These are phyloP conservation scores for Oriolus oriolus DNA, from an alignment of 2,113 vertebrate species.

Conservation along the genomic window DNA sequence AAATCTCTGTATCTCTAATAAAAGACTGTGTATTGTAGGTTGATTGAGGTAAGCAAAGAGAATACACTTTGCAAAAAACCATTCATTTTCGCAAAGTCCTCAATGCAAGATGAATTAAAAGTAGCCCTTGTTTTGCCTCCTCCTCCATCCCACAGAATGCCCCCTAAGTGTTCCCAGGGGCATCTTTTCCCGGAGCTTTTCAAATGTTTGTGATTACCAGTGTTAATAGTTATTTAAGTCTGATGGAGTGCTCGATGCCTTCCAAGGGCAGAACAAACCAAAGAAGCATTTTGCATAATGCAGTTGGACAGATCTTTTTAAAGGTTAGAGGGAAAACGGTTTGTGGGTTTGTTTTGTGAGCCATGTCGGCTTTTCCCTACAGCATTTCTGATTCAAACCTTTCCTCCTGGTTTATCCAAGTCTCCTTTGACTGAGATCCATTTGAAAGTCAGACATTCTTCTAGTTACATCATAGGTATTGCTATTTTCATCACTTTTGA, in stretches of 20 bases:
- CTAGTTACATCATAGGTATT: neutral
- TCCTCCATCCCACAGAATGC: neutral
- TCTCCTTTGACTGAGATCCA: neutral
- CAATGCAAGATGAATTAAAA: neutral
- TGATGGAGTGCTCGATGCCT: neutral
- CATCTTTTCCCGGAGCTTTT: neutral
- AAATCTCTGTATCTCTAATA: neutral
- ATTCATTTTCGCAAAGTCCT: neutral
- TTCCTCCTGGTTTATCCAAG: neutral
- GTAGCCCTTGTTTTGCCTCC: neutral
- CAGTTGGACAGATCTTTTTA: neutral
- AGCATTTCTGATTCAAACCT: neutral
- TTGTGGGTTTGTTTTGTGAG: neutral
- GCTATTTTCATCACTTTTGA: neutral
- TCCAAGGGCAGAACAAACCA: neutral
- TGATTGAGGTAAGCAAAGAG: neutral
- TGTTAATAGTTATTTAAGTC: neutral
- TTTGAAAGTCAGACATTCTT: neutral
- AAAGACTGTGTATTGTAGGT: neutral
- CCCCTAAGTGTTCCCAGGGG: neutral
- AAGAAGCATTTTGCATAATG: neutral
- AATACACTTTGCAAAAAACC: neutral
- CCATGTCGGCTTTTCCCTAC: neutral
- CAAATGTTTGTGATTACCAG: neutral
- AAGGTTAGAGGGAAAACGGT: neutral